Conservation (phyloP, 2,888 invertebrate genomes). For the Dicycla oo region DNA sequence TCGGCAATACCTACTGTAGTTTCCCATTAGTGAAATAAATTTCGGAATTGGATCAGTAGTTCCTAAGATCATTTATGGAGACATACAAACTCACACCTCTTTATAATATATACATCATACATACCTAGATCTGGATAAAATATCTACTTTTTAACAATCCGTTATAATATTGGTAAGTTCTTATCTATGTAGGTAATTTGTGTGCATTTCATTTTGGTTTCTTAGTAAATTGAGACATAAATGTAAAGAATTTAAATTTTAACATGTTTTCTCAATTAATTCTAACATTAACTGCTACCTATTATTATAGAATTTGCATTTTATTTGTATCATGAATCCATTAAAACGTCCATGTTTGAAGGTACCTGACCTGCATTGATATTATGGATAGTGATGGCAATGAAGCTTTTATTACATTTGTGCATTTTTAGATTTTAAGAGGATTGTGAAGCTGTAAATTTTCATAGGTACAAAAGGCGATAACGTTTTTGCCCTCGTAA, state of each 20-base stretch:
- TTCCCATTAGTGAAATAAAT: background rate
- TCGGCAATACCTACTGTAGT: background rate
- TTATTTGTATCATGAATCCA: background rate
- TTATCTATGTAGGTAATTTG: background rate
- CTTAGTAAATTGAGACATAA: background rate
- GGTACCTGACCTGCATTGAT: conserved; percentile 21
- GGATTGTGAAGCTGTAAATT: no score
- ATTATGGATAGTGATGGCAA: background rate
- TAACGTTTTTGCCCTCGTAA: no score
- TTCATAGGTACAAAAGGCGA: no score
- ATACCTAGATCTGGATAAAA: background rate
- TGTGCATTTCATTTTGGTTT: background rate
- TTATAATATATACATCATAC: no score
- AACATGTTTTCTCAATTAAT: background rate
- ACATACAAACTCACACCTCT: background rate
- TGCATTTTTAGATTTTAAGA: background rate
- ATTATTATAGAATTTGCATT: conserved; percentile 8
- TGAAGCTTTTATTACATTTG: background rate
- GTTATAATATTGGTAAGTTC: no score
- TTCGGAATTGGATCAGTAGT: background rate
- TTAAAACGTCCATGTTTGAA: background rate
- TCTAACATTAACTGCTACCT: background rate
- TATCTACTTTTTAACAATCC: background rate
- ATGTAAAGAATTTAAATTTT: background rate
- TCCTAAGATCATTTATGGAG: no score